These are phyloP conservation scores for Brachyptera risi DNA, from an alignment of 2,888 invertebrate species.

Conservation along the genomic window DNA sequence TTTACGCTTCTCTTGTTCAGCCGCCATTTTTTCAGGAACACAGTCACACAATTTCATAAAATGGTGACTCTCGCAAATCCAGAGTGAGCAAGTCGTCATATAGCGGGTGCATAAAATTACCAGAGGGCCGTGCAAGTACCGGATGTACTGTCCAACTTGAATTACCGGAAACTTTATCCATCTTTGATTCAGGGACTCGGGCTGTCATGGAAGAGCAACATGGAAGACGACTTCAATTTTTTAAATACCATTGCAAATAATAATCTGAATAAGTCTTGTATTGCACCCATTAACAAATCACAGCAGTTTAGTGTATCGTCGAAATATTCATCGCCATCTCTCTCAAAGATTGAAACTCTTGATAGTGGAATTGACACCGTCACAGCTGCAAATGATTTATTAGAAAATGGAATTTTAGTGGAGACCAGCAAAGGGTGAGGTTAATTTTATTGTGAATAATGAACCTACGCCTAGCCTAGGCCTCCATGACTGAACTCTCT, in stretches of 20 bases:
- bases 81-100: too few species aligned
- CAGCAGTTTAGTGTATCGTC: constrained; percentile 26
- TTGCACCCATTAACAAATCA: constrained; percentile 10
- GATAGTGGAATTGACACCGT: constrained; percentile 28
- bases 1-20: constrained; percentile 66
- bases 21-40: constrained; percentile 32
- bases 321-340: constrained; percentile 9
- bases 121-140: too few species aligned
- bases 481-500: too few species aligned
- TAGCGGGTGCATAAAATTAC: too few species aligned
- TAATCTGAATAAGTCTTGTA: neutral
- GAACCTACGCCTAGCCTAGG: neutral
- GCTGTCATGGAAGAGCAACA: constrained; percentile 17
- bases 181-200: too few species aligned
- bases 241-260: constrained; percentile 20
- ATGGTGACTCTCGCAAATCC: too few species aligned
- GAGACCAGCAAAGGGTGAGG: constrained; percentile 47
- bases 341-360: constrained; percentile 1
- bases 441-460: neutral
- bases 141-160: too few species aligned
- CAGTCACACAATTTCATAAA: too few species aligned
- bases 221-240: constrained; percentile 28
- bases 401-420: constrained; percentile 47
- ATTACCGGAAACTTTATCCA: too few species aligned
- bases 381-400: constrained; percentile 45